Percentiles rank a stretch among this genome's conserved stretches.
phyloP scores from a whole-genome alignment of 2,113 vertebrate species.

The Pelobates fuscus region DNA sequence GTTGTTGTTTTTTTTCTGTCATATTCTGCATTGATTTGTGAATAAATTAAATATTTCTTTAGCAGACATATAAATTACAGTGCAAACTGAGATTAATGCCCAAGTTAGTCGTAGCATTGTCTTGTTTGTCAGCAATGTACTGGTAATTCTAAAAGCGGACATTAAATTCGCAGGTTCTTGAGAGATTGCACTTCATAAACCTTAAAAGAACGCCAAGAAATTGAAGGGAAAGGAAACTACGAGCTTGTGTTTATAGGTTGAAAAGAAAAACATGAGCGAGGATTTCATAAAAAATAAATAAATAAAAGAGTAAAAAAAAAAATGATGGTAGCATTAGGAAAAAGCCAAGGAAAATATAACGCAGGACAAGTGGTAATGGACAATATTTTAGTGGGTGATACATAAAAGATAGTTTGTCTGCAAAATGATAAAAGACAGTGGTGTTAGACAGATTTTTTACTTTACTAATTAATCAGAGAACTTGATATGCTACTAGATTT shows the following conservation, averaged over 20 bases:
- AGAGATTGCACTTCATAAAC: not conserved
- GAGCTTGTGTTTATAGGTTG: not conserved
- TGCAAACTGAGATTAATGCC: not conserved
- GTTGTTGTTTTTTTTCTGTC: not conserved
- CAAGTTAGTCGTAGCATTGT: not conserved
- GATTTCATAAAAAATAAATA: not conserved
- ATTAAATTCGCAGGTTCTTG: not conserved
- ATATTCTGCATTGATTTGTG: not conserved
- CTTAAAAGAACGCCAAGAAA: not conserved
- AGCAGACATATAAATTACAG: not conserved
- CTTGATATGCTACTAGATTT: too few species aligned
- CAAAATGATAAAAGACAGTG: too few species aligned
- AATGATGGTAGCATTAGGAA: not conserved
- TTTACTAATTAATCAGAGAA: too few species aligned
- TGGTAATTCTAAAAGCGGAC: not conserved
- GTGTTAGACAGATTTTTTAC: too few species aligned
- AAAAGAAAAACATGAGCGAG: not conserved
- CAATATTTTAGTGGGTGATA: too few species aligned
- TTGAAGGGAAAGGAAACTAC: not conserved
- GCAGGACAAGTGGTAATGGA: conserved; percentile 4
- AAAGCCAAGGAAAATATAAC: not conserved
- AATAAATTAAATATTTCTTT: not conserved
- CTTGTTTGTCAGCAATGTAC: too few species aligned
- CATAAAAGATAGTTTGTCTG: not conserved
- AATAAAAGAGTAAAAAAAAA: too few species aligned